Base-by-base conservation (phyloP, 2,113 vertebrate species). In the Microcebus murinus region DNA sequence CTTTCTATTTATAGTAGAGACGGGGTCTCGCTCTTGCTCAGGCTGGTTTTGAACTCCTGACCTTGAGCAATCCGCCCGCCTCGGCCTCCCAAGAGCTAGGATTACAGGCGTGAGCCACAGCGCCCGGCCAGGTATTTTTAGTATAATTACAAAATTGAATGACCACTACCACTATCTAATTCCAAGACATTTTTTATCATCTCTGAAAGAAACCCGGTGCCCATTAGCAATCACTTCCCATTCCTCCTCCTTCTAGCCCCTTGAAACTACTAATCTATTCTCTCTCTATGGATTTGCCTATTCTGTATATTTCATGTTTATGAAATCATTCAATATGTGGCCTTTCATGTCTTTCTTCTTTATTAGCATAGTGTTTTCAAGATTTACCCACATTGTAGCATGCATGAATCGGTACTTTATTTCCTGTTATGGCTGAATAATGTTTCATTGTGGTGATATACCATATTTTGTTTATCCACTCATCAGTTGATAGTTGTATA, bases 161-260 rank as follows among this genome's bases (percentile, higher is more conserved):
- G n/a, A 48, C 45, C n/a, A 34, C 18, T 25, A 59, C 14, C 25
- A 79, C 34, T 52, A 36, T 89, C 39, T 48, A 36, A 76, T 52
- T 61, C 39, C 23, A 90, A 39, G 59, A 23, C 3, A 68, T 68
- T 87, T 73, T 68, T 80, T 70, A 21, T 34, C 63, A 31, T 42
- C 61, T 27, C 39, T 15, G 1, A 71, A 57, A 74, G 9, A 18
- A 91, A 63, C 10, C 11, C 17, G 9, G 10, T 48, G 14, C 5
- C n/a, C 1, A 23, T 70, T 15, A 81, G 13, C 4, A 57, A 13
- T 91, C 45, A 31, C 23, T 71, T 48, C 1, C 3, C 11, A 9
- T 17, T 39, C 11, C 25, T 18, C 0, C 0, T 73, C 8, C 15
- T 70, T 39, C 10, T 0, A 48, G 20, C 11, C 2, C 39, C 23